These are phyloP conservation scores for Grammomys surdaster DNA, from an alignment of 2,113 vertebrate genomes.

Conservation along the genomic window DNA sequence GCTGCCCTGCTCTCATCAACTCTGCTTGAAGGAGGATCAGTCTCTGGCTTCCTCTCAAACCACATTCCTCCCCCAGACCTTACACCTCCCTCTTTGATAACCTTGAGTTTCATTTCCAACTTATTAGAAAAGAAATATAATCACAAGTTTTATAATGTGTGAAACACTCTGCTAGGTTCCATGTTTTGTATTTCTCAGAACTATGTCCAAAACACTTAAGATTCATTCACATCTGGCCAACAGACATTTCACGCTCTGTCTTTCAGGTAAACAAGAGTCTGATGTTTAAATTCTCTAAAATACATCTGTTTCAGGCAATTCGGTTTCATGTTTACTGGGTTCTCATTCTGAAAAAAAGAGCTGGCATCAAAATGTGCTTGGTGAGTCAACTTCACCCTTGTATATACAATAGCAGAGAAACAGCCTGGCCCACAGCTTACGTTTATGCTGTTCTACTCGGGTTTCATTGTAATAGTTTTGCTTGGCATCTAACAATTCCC, in stretches of 20 bases:
- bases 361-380: not conserved
- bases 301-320: not conserved
- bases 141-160: not conserved
- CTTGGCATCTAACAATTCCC: conserved; percentile 61
- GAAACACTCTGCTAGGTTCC: not conserved
- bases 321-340: not conserved
- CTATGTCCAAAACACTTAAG: not conserved
- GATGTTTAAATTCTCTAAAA: conserved; percentile 40
- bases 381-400: not conserved
- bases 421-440: not conserved
- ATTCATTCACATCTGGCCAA: not conserved
- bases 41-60: not conserved
- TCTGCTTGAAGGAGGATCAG: not conserved
- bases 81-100: not conserved
- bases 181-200: conserved; percentile 27
- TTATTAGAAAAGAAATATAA: conserved; percentile 4
- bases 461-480: conserved; percentile 71
- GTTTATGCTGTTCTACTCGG: conserved; percentile 67
- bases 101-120: not conserved
- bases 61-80: not conserved
- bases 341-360: conserved; percentile 51
- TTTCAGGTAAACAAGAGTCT: not conserved
- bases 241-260: not conserved
- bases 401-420: not conserved
- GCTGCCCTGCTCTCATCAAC: not conserved